phyloP scores from a whole-genome alignment of 2,888 invertebrate species.

The Thelaira solivaga region DNA sequence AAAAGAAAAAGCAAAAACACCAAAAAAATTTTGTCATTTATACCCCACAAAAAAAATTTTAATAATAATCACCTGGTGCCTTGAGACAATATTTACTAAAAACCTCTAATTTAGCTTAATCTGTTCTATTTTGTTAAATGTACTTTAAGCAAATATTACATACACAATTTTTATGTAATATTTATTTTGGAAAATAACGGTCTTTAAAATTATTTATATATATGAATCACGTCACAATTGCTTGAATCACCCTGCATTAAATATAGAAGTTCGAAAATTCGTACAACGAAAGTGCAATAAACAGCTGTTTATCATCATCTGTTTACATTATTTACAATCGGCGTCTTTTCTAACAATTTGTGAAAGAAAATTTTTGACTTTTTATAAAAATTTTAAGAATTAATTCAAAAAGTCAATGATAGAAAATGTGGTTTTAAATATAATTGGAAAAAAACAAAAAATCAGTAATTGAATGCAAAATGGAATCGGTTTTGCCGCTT shows the following conservation, averaged over 20 bases:
- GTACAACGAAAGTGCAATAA: background rate
- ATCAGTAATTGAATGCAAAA: slow-evolving; percentile 33
- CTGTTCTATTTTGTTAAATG: too few species aligned
- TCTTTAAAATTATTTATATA: background rate
- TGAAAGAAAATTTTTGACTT: background rate
- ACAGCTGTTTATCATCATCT: slow-evolving; percentile 42
- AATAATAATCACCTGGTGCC: too few species aligned
- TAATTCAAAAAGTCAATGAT: background rate
- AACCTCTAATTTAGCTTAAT: too few species aligned
- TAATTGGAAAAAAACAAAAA: slow-evolving; percentile 1
- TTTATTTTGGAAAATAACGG: background rate
- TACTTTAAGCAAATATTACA: too few species aligned
- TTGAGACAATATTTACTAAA: too few species aligned
- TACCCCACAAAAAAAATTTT: too few species aligned
- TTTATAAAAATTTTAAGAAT: background rate
- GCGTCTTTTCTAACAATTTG: slow-evolving; percentile 39
- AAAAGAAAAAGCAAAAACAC: too few species aligned
- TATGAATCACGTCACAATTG: background rate
- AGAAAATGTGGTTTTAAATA: background rate
- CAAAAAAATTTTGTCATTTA: too few species aligned
- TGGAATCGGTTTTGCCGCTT: slow-evolving; percentile 70
- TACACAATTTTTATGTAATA: background rate
- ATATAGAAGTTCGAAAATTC: background rate
- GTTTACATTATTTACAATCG: slow-evolving; percentile 43
- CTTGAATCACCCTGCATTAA: background rate